phyloP scores from a whole-genome alignment of 2,888 invertebrate species.

The Drosophila kambysellisi region DNA sequence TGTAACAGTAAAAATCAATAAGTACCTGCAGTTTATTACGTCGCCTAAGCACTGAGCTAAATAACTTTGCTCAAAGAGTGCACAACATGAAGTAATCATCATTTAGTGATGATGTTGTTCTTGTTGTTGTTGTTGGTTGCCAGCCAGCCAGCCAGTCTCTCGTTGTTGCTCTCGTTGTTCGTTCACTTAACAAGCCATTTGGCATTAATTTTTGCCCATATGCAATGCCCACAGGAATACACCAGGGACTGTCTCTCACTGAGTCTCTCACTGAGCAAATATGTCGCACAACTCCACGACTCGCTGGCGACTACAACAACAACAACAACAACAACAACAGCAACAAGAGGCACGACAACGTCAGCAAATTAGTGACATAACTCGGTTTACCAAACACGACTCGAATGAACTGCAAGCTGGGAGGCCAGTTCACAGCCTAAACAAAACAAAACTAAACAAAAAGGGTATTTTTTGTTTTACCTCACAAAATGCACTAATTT shows the following conservation, averaged over 20 bases:
- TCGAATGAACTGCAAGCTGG: constrained; percentile 54
- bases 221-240: constrained; percentile 62
- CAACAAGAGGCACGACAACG: constrained; percentile 62
- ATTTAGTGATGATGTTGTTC: constrained; percentile 47
- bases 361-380: constrained; percentile 76
- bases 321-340: constrained; percentile 28
- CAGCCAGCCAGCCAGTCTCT: constrained; percentile 6
- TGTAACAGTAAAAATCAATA: constrained; percentile 79
- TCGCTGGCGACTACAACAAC: constrained; percentile 13
- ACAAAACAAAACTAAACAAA: neutral
- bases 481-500: constrained; percentile 68
- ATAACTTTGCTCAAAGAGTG: constrained; percentile 54
- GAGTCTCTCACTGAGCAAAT: constrained; percentile 57
- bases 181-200: constrained; percentile 64
- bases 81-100: constrained; percentile 75
- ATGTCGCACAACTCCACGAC: constrained; percentile 62
- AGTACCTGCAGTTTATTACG: constrained; percentile 76
- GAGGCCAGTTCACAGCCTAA: constrained; percentile 35
- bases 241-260: constrained; percentile 62
- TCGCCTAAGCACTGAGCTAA: constrained; percentile 68
- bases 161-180: constrained; percentile 31
- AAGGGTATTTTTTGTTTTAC: neutral
- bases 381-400: constrained; percentile 68
- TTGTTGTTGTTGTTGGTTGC: constrained; percentile 10
- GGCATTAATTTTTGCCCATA: constrained; percentile 78